phyloP scores from a whole-genome alignment of 2,113 vertebrate genomes.

The Gopherus evgoodei region DNA sequence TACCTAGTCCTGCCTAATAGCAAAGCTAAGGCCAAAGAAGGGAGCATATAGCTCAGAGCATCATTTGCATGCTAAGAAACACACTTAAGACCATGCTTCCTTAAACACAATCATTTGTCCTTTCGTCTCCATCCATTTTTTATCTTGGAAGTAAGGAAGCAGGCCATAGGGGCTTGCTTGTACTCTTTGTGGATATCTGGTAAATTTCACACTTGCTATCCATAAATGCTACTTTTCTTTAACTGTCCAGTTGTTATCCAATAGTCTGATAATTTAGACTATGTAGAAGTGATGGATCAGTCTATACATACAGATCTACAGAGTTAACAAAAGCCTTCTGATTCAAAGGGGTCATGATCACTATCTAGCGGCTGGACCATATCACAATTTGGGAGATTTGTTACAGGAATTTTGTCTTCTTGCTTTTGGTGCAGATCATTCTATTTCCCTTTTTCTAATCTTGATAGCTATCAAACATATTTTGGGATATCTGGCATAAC shows the following conservation, averaged over 20 bases:
- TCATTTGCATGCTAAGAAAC: background rate
- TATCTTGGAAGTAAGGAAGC: background rate
- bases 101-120: background rate
- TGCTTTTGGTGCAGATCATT: conserved; percentile 2
- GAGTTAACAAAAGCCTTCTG: conserved; percentile 18
- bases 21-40: background rate
- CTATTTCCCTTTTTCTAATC: conserved; percentile 11
- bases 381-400: conserved; percentile 8
- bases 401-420: conserved; percentile 23
- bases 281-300: background rate
- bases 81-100: accelerated
- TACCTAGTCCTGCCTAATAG: background rate
- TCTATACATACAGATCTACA: background rate
- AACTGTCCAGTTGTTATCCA: background rate
- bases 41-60: background rate
- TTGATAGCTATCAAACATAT: conserved; percentile 37
- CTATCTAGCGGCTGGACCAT: conserved; percentile 42
- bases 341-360: background rate
- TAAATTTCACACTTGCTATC: background rate
- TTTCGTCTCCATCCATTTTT: background rate
- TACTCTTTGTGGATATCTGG: background rate
- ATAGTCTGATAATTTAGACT: background rate
- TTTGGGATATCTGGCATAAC: background rate
- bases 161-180: background rate
- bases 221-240: background rate